These are phyloP conservation scores for Pollenia angustigena DNA, from an alignment of 2,888 invertebrate genomes.

Conservation along the genomic window DNA sequence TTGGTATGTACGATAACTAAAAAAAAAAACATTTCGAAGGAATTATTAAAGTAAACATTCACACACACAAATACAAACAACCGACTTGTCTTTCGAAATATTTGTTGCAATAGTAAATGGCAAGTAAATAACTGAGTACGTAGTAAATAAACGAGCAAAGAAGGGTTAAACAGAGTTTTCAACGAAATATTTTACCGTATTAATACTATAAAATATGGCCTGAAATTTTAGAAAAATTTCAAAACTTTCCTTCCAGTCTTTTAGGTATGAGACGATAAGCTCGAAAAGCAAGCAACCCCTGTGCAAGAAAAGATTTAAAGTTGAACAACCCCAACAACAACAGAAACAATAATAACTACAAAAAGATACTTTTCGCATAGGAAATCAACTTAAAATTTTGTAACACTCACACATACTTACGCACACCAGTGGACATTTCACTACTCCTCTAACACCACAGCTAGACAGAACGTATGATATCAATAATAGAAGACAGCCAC, in stretches of 20 bases:
- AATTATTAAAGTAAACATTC: conserved; percentile 38
- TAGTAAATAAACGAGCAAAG: not conserved
- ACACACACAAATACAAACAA: not conserved
- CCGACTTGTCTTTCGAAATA: not conserved
- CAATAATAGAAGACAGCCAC: conserved; percentile 53
- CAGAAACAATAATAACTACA: not conserved
- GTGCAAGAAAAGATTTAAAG: conserved; percentile 52
- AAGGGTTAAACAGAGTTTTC: conserved; percentile 46
- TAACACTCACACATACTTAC: conserved; percentile 13
- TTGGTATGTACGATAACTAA: conserved; percentile 11
- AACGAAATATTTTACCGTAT: conserved; percentile 65
- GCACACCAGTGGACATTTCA: not conserved
- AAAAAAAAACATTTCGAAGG: conserved; percentile 47
- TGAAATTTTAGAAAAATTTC: conserved; percentile 32
- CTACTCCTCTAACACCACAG: not conserved
- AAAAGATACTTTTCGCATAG: conserved; percentile 43
- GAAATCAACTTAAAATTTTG: conserved; percentile 32
- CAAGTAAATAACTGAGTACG: conserved; percentile 18
- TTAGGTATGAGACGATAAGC: conserved; percentile 43
- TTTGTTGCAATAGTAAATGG: conserved; percentile 28
- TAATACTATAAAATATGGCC: conserved; percentile 69
- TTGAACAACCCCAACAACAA: conserved; percentile 59
- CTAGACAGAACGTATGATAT: conserved; percentile 52
- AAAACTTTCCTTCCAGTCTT: conserved; percentile 15
- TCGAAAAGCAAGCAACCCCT: conserved; percentile 50